Evolutionary conservation across 23 tunicate genomes (phyloP).

Genomic region (Botrylloides violaceus): DNA sequence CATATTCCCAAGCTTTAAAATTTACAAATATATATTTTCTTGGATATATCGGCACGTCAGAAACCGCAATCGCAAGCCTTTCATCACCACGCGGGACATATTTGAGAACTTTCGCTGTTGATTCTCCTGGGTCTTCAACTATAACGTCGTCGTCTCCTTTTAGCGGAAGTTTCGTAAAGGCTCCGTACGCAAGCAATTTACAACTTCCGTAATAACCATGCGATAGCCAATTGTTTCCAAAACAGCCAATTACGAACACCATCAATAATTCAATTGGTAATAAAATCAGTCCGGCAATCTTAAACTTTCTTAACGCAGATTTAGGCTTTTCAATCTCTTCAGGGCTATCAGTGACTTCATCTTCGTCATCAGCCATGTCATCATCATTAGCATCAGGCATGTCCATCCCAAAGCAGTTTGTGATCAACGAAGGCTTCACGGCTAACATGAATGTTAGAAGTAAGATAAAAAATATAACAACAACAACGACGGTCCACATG

Average conservation of each 20-base stretch:
- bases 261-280: slow-evolving; percentile 17
- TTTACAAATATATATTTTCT: slow-evolving; percentile 29
- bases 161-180: slow-evolving; percentile 35
- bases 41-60: not conserved
- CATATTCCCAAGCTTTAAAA: slow-evolving; percentile 43
- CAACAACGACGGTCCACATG: slow-evolving; percentile 3
- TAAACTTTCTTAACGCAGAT: not conserved
- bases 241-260: slow-evolving; percentile 36
- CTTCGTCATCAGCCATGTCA: not conserved
- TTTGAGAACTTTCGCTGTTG: slow-evolving; percentile 5
- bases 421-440: slow-evolving; percentile 17
- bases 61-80: slow-evolving; percentile 14
- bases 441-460: slow-evolving; percentile 20
- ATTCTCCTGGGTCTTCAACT: slow-evolving; percentile 16
- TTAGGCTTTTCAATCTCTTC: not conserved
- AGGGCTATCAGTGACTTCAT: not conserved
- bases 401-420: not conserved
- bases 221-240: slow-evolving; percentile 33
- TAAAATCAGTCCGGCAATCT: slow-evolving; percentile 19
- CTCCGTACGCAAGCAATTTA: slow-evolving; percentile 27
- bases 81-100: not conserved
- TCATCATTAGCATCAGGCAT: not conserved
- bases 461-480: not conserved
- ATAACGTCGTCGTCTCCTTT: not conserved
- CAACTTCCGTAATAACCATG: slow-evolving; percentile 11